phyloP scores from a whole-genome alignment of 2,113 vertebrate genomes.

The Engystomops pustulosus region DNA sequence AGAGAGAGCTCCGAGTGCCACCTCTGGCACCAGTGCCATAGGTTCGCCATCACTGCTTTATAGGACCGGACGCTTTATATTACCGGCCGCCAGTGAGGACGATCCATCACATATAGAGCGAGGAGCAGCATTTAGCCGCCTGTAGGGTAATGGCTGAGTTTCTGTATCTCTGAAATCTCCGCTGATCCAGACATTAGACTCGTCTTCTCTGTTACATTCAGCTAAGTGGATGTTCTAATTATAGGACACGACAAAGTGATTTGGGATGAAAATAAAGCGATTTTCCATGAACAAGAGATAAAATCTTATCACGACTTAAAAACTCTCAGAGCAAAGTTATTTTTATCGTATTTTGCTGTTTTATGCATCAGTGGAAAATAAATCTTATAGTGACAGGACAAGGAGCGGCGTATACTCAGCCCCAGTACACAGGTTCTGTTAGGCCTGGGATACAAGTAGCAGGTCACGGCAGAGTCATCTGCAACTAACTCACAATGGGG shows the following conservation, averaged over 20 bases:
- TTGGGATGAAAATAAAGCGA: neutral
- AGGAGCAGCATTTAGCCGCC: neutral
- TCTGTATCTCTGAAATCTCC: neutral
- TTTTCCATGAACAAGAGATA: slow-evolving; percentile 20
- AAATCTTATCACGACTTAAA: neutral
- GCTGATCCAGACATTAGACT: neutral
- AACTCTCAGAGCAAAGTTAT: neutral
- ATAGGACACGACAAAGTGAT: neutral
- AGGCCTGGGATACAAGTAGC: no score
- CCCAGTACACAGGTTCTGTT: no score
- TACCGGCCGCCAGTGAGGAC: no score
- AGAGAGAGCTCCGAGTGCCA: no score
- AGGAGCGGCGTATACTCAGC: no score
- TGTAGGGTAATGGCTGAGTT: neutral
- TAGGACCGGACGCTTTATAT: no score
- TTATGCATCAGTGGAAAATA: neutral
- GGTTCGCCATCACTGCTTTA: no score
- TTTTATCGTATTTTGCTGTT: neutral
- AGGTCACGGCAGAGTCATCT: no score
- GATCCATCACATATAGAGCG: neutral
- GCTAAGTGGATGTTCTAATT: slow-evolving; percentile 37
- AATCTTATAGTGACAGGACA: neutral
- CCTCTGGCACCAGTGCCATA: no score
- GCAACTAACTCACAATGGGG: no score
- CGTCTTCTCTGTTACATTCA: slow-evolving; percentile 22